These are phyloP conservation scores for Prunella fulvescens DNA, from an alignment of 2,113 vertebrate genomes.

Conservation along the genomic window DNA sequence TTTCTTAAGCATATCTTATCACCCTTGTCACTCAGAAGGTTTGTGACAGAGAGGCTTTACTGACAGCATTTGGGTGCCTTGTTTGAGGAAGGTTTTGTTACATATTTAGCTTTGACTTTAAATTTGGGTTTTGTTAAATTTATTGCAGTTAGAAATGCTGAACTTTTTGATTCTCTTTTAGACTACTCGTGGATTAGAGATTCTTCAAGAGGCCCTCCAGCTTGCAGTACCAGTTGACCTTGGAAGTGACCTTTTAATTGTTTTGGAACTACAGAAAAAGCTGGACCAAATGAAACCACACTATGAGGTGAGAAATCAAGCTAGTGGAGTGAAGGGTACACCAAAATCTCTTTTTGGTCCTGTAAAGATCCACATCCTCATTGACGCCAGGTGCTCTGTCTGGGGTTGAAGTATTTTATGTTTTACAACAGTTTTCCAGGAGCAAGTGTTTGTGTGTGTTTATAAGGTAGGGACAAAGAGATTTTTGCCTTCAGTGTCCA, in stretches of 20 bases:
- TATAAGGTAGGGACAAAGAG: neutral
- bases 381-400: rapidly evolving
- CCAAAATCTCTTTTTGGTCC: neutral
- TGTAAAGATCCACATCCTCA: neutral
- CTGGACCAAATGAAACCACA: conserved; percentile 80
- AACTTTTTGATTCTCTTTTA: conserved; percentile 50
- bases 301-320: conserved; percentile 73
- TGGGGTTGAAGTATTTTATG: neutral
- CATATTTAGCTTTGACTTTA: neutral
- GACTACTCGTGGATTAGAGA: conserved; percentile 72
- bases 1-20: neutral
- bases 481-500: neutral
- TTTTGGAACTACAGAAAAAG: conserved; percentile 73
- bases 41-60: neutral
- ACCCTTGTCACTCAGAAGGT: neutral
- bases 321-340: neutral
- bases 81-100: neutral
- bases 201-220: conserved; percentile 73
- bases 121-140: neutral
- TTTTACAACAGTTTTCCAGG: neutral
- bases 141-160: neutral
- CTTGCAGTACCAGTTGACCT: conserved; percentile 72
- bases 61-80: neutral
- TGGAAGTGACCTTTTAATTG: conserved; percentile 68
- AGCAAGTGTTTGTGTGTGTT: neutral